Conservation (phyloP, 2,888 invertebrate species). For the Mythimna lalbum region DNA sequence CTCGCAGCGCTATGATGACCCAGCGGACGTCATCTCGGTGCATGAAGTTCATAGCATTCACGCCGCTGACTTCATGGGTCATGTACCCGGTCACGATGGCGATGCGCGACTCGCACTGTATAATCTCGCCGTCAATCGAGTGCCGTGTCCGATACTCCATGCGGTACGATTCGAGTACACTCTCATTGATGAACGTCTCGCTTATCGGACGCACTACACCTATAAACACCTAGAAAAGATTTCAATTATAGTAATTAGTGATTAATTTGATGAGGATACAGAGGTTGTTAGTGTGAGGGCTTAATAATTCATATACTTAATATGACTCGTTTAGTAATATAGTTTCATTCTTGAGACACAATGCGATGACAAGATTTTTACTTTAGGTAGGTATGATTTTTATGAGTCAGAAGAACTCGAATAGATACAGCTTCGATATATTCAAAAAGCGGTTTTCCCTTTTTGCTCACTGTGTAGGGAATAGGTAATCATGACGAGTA, state of each 20-base stretch:
- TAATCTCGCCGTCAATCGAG: conserved; percentile 96
- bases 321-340: neutral
- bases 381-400: conserved; percentile 5
- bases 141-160: conserved; percentile 97
- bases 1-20: conserved; percentile 95
- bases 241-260: conserved; percentile 41
- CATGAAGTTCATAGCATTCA: conserved; percentile 97
- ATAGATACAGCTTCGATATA: neutral
- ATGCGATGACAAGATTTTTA: conserved; percentile 23
- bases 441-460: neutral
- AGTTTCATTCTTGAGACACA: conserved; percentile 6
- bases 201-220: conserved; percentile 93
- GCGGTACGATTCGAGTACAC: conserved; percentile 81
- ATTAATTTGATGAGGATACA: conserved; percentile 16
- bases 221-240: conserved; percentile 88
- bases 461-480: neutral
- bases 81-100: conserved; percentile 97
- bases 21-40: conserved; percentile 96
- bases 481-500: neutral
- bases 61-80: conserved; percentile 96
- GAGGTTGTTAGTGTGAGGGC: neutral
- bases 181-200: conserved; percentile 90
- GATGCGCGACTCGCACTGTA: conserved; percentile 97
- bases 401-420: conserved; percentile 21
- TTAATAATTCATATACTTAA: conserved; percentile 11